Conservation (phyloP, 2,797 vertebrate genomes). For the Tolypeutes matacus region DNA sequence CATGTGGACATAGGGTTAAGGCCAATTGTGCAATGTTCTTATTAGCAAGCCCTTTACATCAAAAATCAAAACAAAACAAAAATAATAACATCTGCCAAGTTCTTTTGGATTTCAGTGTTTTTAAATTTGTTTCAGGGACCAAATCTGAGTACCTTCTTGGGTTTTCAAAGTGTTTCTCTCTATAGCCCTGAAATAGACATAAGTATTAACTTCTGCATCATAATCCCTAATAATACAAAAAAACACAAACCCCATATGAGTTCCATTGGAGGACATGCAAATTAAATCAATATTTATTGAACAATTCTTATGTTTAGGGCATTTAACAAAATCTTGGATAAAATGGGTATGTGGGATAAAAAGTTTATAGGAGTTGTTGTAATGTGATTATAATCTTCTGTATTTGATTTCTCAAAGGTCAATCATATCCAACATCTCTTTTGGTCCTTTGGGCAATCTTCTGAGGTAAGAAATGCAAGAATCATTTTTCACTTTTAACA, state of each 20-base stretch:
- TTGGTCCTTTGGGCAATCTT: not conserved
- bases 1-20: not conserved
- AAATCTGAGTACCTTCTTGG: not conserved
- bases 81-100: not conserved
- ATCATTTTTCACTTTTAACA: not conserved
- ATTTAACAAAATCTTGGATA: not conserved
- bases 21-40: not conserved
- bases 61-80: not conserved
- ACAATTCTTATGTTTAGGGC: not conserved
- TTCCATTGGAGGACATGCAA: not conserved
- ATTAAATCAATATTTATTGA: constrained; percentile 56
- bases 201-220: not conserved
- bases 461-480: not conserved
- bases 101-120: not conserved
- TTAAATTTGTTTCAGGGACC: not conserved
- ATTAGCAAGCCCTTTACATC: not conserved
- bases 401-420: not conserved
- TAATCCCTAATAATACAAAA: not conserved
- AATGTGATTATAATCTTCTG: not conserved
- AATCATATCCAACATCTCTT: not conserved
- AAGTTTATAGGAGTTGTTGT: not conserved
- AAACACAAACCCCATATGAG: not conserved
- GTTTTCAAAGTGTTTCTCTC: not conserved
- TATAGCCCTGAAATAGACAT: not conserved
- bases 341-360: not conserved